A percentile compares a stretch with the other conserved stretches of the same genome.
phyloP scores from a whole-genome alignment of 2,113 vertebrate species.

The mouse (Mus musculus) region DNA sequence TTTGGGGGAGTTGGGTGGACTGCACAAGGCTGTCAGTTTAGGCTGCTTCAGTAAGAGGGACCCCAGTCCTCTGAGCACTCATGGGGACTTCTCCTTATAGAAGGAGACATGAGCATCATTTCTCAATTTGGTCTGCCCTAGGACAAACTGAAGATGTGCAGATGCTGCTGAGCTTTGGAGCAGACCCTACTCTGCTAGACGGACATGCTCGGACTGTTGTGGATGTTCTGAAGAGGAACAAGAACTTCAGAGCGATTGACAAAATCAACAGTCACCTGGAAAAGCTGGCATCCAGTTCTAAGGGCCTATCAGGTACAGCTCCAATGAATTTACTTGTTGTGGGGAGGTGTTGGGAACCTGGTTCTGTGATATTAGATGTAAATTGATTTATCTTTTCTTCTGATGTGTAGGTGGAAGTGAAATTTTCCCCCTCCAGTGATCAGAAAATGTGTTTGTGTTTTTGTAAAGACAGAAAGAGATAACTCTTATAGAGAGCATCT shows the following conservation, averaged over 20 bases:
- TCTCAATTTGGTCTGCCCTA: conserved; percentile 74
- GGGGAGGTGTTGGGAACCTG: neutral
- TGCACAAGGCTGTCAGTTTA: conserved; percentile 17
- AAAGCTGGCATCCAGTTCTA: conserved; percentile 53
- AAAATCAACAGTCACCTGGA: conserved; percentile 84
- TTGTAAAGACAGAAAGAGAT: conserved; percentile 7
- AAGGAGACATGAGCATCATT: conserved; percentile 23
- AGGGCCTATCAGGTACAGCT: conserved; percentile 83
- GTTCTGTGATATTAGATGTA: neutral
- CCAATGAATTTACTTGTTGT: neutral
- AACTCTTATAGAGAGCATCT: conserved; percentile 22
- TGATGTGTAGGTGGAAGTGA: conserved; percentile 10
- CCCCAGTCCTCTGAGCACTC: neutral
- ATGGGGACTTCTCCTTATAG: conserved; percentile 66
- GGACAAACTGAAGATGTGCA: conserved; percentile 88
- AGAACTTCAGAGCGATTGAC: conserved; percentile 87
- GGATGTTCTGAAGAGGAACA: conserved; percentile 88
- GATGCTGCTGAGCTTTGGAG: conserved; percentile 87
- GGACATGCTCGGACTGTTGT: conserved; percentile 75
- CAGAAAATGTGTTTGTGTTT: conserved; percentile 44
- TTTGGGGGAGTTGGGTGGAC: conserved; percentile 40
- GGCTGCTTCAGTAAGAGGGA: conserved; percentile 37
- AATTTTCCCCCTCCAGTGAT: neutral
- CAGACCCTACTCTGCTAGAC: conserved; percentile 86
- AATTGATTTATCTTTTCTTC: conserved; percentile 40